Conservation (phyloP, 2,797 vertebrate species). For the Micropoecilia bifurca region DNA sequence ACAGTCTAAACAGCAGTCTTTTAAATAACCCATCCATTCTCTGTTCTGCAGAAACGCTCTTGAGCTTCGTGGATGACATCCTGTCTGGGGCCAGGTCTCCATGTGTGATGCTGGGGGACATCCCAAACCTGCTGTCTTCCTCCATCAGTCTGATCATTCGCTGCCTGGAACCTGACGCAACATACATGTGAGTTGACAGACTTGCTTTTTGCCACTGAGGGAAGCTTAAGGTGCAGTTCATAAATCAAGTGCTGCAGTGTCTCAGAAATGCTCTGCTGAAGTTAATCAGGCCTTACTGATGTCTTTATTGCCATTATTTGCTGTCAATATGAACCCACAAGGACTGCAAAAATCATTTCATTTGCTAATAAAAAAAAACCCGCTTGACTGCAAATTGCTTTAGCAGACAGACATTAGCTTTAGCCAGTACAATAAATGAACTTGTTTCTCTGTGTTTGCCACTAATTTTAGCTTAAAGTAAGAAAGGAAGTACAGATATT, state of each 20-base stretch:
- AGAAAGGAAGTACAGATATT: background rate
- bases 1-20: background rate
- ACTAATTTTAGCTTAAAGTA: background rate
- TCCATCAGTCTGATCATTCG: slow-evolving; percentile 94
- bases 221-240: slow-evolving; percentile 19
- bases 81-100: slow-evolving; percentile 97
- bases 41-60: slow-evolving; percentile 85
- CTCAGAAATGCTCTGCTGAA: slow-evolving; percentile 28
- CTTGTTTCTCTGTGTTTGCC: background rate
- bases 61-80: slow-evolving; percentile 98
- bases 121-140: slow-evolving; percentile 89
- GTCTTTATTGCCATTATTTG: background rate
- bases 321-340: background rate
- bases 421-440: background rate
- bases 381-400: background rate
- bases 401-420: background rate
- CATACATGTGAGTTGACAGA: slow-evolving; percentile 90
- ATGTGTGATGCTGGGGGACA: slow-evolving; percentile 94
- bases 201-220: too few species aligned
- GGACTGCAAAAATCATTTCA: background rate
- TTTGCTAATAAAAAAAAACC: background rate
- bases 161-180: slow-evolving; percentile 94
- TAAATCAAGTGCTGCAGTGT: slow-evolving; percentile 9
- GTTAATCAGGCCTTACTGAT: slow-evolving; percentile 3
- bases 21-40: slow-evolving; percentile 6